Evolutionary conservation across 2,113 vertebrate species (phyloP).

Genomic region (Brachionichthys hirsutus): DNA sequence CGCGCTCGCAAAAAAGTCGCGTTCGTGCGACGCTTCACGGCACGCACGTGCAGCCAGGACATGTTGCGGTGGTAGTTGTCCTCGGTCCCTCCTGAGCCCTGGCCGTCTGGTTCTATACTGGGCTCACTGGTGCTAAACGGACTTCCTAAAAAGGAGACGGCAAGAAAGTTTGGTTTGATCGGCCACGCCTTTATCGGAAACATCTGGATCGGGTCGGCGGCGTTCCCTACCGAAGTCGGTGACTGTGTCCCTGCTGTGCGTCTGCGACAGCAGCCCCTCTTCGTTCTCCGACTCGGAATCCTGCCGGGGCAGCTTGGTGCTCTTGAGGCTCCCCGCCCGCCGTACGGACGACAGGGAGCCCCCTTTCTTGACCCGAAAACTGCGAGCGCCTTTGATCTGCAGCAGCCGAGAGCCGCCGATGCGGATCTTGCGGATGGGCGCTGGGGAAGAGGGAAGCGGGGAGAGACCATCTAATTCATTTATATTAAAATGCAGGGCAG

Average conservation of each 20-base stretch:
- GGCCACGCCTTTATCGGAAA: no score
- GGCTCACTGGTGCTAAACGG: constrained; percentile 96
- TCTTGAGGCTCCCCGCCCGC: constrained; percentile 96
- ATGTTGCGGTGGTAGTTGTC: constrained; percentile 98
- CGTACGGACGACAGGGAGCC: constrained; percentile 97
- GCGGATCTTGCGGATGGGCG: constrained; percentile 92
- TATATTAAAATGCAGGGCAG: not conserved
- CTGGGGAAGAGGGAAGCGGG: constrained; percentile 65
- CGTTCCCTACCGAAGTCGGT: constrained; percentile 88
- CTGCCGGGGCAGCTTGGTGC: constrained; percentile 97
- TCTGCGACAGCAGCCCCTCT: constrained; percentile 93
- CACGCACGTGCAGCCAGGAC: constrained; percentile 96
- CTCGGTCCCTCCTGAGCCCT: constrained; percentile 84
- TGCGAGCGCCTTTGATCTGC: constrained; percentile 98
- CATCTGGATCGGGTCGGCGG: no score
- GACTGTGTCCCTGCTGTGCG: constrained; percentile 97
- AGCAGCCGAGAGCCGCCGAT: constrained; percentile 96
- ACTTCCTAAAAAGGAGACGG: constrained; percentile 79
- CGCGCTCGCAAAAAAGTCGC: no score
- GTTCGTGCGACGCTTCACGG: no score
- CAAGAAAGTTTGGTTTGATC: no score
- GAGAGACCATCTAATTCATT: constrained; percentile 26
- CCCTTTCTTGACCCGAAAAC: constrained; percentile 98
- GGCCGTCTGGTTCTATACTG: constrained; percentile 96
- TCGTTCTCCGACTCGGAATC: constrained; percentile 99